Conservation (phyloP, 2,797 vertebrate genomes). For the Anableps anableps region DNA sequence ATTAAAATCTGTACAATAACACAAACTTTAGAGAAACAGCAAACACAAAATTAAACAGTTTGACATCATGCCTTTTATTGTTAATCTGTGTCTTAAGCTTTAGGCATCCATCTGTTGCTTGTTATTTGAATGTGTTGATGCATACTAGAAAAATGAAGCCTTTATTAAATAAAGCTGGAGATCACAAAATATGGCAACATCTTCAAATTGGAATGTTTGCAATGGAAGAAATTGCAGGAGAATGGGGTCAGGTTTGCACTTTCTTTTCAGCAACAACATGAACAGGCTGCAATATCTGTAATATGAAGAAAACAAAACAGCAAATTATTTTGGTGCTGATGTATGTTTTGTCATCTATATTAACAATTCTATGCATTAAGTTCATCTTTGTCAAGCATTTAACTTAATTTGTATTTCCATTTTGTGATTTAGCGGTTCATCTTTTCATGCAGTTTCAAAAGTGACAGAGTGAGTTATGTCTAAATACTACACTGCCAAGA, state of each 20-base stretch:
- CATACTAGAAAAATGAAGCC: not conserved
- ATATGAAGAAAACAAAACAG: not conserved
- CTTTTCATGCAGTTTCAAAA: constrained; percentile 33
- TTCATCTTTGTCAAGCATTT: not conserved
- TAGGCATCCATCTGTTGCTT: not conserved
- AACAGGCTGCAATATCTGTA: constrained; percentile 8
- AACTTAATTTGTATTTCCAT: not conserved
- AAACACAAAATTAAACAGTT: not conserved
- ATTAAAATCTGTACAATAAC: not conserved
- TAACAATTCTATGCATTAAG: constrained; percentile 1
- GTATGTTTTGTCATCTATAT: not conserved
- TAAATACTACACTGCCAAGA: constrained; percentile 65
- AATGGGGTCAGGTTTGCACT: not conserved
- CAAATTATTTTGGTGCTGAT: constrained; percentile 22
- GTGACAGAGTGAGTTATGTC: constrained; percentile 49
- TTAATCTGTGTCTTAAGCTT: not conserved
- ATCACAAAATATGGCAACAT: not conserved
- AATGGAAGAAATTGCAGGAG: not conserved
- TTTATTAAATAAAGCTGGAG: not conserved
- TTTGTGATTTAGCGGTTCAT: not conserved
- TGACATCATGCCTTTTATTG: not conserved
- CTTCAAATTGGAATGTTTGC: not conserved
- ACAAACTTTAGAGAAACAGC: not conserved
- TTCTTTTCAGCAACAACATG: constrained; percentile 9
- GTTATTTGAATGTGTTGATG: no score